These are phyloP conservation scores for Heliothis virescens DNA, from an alignment of 1,140 invertebrate genomes.

Conservation along the genomic window DNA sequence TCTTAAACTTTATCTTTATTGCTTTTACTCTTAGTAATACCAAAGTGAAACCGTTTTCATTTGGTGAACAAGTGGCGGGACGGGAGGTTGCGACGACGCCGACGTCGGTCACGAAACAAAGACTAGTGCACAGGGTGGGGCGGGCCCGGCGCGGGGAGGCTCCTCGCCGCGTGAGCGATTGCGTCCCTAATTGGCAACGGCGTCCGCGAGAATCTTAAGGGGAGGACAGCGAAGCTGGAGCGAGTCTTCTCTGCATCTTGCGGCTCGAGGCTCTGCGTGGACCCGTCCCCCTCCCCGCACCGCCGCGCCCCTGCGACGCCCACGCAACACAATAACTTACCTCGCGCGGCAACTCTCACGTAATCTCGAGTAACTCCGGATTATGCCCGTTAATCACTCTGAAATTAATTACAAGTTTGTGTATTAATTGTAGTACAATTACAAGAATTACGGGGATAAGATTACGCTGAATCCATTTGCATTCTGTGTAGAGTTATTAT, in stretches of 20 bases:
- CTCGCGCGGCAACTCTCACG: conserved; percentile 72
- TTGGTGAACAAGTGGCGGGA: conserved; percentile 71
- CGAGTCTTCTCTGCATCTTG: conserved; percentile 72
- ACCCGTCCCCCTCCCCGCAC: conserved; percentile 53
- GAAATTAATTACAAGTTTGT: conserved; percentile 86
- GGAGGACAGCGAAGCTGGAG: conserved; percentile 78
- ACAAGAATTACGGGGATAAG: conserved; percentile 74
- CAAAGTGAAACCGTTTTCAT: conserved; percentile 82
- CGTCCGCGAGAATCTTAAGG: conserved; percentile 86
- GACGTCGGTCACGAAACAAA: conserved; percentile 72
- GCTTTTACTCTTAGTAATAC: conserved; percentile 64
- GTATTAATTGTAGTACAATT: conserved; percentile 85
- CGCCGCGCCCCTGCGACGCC: conserved; percentile 62
- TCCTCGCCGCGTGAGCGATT: conserved; percentile 85
- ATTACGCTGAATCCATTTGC: conserved; percentile 51
- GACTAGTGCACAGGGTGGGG: conserved; percentile 63
- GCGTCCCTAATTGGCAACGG: conserved; percentile 86
- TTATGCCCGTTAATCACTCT: conserved; percentile 84
- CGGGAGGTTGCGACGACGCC: conserved; percentile 63
- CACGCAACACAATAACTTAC: conserved; percentile 81
- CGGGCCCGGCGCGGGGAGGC: conserved; percentile 53
- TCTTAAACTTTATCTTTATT: conserved; percentile 67
- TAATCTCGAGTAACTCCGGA: conserved; percentile 84
- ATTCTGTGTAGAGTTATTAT: conserved; percentile 34
- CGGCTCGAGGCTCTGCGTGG: conserved; percentile 57